phyloP scores from a whole-genome alignment of 2,797 vertebrate genomes.

The Geotrypetes seraphini region DNA sequence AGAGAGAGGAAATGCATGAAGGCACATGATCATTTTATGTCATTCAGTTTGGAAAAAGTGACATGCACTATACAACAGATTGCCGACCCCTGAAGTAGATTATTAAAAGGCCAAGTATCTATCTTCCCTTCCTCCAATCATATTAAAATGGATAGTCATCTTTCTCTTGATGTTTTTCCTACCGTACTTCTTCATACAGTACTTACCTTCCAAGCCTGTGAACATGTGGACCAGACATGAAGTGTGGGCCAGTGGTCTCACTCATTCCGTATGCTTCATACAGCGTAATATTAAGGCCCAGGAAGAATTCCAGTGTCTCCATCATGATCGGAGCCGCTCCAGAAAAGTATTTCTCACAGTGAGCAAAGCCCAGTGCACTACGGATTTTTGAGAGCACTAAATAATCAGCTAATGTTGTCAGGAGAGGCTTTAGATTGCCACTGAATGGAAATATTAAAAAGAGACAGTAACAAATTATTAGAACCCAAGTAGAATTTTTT shows the following conservation, averaged over 20 bases:
- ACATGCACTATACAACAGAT: no score
- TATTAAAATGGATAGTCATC: no score
- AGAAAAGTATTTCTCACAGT: conserved; percentile 68
- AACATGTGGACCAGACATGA: conserved; percentile 59
- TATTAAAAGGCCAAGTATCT: no score
- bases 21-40: no score
- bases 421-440: conserved; percentile 62
- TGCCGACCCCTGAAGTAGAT: no score
- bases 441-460: conserved; percentile 6
- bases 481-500: no score
- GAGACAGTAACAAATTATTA: no score
- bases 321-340: conserved; percentile 69
- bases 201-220: conserved; percentile 34
- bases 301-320: conserved; percentile 68
- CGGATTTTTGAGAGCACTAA: conserved; percentile 71
- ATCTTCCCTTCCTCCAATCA: no score
- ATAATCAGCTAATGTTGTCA: conserved; percentile 57
- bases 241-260: conserved; percentile 78
- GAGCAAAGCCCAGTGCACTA: conserved; percentile 59
- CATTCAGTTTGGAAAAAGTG: no score
- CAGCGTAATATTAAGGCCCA: conserved; percentile 69
- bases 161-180: no score
- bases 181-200: no score
- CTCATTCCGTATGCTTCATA: conserved; percentile 82
- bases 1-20: no score